These are phyloP conservation scores for Drosophila sp. DNA, from an alignment of 1,140 invertebrate genomes.

Conservation along the genomic window DNA sequence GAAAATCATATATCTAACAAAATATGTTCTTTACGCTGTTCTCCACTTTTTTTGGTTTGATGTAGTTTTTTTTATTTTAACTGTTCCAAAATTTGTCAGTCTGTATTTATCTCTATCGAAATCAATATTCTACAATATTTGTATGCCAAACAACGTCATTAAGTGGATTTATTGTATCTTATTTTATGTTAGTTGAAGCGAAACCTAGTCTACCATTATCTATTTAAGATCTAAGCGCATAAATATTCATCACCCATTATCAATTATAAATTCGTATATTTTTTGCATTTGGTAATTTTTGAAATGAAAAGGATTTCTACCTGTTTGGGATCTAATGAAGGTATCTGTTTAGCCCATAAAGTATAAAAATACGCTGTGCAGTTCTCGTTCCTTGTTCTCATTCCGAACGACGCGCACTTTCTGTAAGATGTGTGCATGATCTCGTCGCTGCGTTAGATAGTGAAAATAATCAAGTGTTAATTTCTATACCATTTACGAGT, in stretches of 20 bases:
- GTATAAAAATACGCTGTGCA: too few species aligned
- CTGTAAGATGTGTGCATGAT: too few species aligned
- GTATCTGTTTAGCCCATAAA: too few species aligned
- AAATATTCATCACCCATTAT: conserved; percentile 42
- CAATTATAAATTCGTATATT: conserved; percentile 13
- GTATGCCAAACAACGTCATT: conserved; percentile 56
- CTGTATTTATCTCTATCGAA: conserved; percentile 40
- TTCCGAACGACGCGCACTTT: too few species aligned
- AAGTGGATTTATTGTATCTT: conserved; percentile 47
- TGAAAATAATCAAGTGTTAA: too few species aligned
- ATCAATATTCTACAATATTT: conserved; percentile 30
- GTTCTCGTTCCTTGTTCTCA: too few species aligned
- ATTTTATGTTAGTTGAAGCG: conserved; percentile 61
- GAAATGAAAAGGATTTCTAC: too few species aligned
- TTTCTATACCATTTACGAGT: too few species aligned
- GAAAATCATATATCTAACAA: conserved; percentile 58
- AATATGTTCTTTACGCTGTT: conserved; percentile 52
- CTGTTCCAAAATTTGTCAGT: conserved; percentile 37
- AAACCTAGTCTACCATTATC: conserved; percentile 64
- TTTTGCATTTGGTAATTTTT: not conserved
- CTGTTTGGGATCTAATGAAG: too few species aligned
- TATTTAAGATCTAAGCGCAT: conserved; percentile 44
- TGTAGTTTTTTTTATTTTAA: conserved; percentile 19
- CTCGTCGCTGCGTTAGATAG: too few species aligned
- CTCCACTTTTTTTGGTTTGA: conserved; percentile 31